These are phyloP conservation scores for Sycobia sp. DNA, from an alignment of 1,140 invertebrate genomes.

Conservation along the genomic window DNA sequence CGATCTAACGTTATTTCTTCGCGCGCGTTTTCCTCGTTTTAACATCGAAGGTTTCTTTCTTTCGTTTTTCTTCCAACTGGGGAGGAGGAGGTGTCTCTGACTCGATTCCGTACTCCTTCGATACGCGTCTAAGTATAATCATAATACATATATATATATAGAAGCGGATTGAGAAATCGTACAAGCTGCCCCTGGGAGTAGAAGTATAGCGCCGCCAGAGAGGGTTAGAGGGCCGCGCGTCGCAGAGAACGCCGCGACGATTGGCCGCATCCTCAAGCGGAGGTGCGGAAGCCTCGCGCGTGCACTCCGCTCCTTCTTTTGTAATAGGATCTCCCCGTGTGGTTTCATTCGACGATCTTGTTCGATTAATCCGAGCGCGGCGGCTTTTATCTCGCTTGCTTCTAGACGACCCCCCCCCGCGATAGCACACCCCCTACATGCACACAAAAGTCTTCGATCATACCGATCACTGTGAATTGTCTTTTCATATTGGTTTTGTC, in stretches of 20 bases:
- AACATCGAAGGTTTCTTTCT: constrained; percentile 5
- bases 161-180: constrained; percentile 64
- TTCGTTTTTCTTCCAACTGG: background rate
- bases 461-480: too few relatives aligned
- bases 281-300: constrained; percentile 61
- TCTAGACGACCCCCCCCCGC: constrained; percentile 3
- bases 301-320: constrained; percentile 58
- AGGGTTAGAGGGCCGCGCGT: constrained; percentile 35
- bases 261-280: constrained; percentile 59
- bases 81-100: constrained; percentile 50
- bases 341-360: constrained; percentile 62
- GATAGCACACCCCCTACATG: too few relatives aligned
- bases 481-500: too few relatives aligned
- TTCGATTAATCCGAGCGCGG: constrained; percentile 50
- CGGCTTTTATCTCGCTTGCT: constrained; percentile 36
- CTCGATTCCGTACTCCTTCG: constrained; percentile 55
- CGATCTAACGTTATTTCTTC: too few relatives aligned
- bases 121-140: too few relatives aligned
- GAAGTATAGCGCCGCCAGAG: constrained; percentile 34
- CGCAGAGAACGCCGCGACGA: constrained; percentile 55
- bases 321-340: constrained; percentile 61
- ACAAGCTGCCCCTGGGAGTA: constrained; percentile 49
- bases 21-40: too few relatives aligned
- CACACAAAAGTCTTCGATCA: too few relatives aligned
- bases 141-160: too few relatives aligned